A percentile compares a stretch with the other conserved stretches of the same genome.
phyloP scores from a whole-genome alignment of 2,888 invertebrate genomes.

The Dexiosoma caninum region DNA sequence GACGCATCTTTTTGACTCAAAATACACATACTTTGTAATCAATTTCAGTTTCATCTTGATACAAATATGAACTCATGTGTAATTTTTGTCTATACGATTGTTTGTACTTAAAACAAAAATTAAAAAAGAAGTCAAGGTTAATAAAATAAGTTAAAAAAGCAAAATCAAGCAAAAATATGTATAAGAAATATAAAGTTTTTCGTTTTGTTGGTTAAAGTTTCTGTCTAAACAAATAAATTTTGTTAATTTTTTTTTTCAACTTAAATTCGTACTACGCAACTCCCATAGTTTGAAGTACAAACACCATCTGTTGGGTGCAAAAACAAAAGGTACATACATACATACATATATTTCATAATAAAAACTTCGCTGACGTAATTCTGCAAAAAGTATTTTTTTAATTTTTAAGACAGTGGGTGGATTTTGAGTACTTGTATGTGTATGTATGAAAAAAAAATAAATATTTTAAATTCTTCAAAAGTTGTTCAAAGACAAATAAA shows the following conservation, averaged over 20 bases:
- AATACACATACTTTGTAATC: slow-evolving; percentile 18
- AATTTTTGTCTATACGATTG: neutral
- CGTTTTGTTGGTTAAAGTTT: slow-evolving; percentile 25
- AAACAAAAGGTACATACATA: no score
- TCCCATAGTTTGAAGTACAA: slow-evolving; percentile 3
- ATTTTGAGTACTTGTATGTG: neutral
- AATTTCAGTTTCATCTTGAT: slow-evolving; percentile 50
- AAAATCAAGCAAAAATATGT: slow-evolving; percentile 25
- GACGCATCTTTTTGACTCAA: slow-evolving; percentile 30
- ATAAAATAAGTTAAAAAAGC: slow-evolving; percentile 35
- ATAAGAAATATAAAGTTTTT: slow-evolving; percentile 4
- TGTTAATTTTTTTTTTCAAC: slow-evolving; percentile 3
- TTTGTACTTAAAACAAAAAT: neutral
- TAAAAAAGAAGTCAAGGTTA: slow-evolving; percentile 51
- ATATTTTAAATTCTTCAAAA: no score
- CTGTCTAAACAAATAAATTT: slow-evolving; percentile 12
- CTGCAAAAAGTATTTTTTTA: slow-evolving; percentile 36
- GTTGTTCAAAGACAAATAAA: no score
- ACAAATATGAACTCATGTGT: slow-evolving; percentile 21
- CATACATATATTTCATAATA: slow-evolving; percentile 13
- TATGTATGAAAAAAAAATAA: no score
- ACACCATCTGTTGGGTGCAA: slow-evolving; percentile 53
- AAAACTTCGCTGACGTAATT: slow-evolving; percentile 55
- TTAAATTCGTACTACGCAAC: slow-evolving; percentile 14
- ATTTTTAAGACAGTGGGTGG: slow-evolving; percentile 31